Evolutionary conservation across 2,888 invertebrate genomes (phyloP).

Genomic region (Onthophagus sagittarius): DNA sequence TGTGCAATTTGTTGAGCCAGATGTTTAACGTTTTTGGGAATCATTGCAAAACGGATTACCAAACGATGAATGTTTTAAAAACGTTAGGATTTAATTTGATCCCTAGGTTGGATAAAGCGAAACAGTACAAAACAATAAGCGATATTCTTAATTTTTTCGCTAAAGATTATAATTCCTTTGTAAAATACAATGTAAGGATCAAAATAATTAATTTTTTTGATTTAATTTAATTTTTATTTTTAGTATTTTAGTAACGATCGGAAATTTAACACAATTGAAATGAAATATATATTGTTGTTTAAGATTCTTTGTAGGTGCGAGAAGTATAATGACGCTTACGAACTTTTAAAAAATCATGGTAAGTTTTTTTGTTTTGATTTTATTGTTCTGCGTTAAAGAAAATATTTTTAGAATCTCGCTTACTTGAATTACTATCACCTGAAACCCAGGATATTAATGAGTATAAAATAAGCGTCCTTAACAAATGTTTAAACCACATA

Average conservation of each 20-base stretch:
- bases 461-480: slow-evolving; percentile 15
- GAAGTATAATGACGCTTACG: slow-evolving; percentile 16
- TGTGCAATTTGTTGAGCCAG: neutral
- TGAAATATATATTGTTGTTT: slow-evolving; percentile 20
- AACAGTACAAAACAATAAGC: slow-evolving; percentile 8
- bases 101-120: slow-evolving; percentile 14
- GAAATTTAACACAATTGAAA: neutral
- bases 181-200: slow-evolving; percentile 17
- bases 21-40: neutral
- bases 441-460: neutral
- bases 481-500: slow-evolving; percentile 9
- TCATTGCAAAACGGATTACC: neutral
- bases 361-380: neutral
- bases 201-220: too few relatives aligned
- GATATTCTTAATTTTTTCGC: slow-evolving; percentile 13
- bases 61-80: slow-evolving; percentile 7
- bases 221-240: neutral
- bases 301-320: slow-evolving; percentile 16
- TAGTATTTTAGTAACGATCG: neutral
- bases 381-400: neutral
- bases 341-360: slow-evolving; percentile 18
- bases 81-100: slow-evolving; percentile 21
- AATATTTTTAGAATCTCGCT: slow-evolving; percentile 15
- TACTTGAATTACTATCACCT: neutral
- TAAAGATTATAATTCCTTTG: slow-evolving; percentile 15